These are phyloP conservation scores for Drosophila yooni DNA, from an alignment of 2,888 invertebrate genomes.

Conservation along the genomic window DNA sequence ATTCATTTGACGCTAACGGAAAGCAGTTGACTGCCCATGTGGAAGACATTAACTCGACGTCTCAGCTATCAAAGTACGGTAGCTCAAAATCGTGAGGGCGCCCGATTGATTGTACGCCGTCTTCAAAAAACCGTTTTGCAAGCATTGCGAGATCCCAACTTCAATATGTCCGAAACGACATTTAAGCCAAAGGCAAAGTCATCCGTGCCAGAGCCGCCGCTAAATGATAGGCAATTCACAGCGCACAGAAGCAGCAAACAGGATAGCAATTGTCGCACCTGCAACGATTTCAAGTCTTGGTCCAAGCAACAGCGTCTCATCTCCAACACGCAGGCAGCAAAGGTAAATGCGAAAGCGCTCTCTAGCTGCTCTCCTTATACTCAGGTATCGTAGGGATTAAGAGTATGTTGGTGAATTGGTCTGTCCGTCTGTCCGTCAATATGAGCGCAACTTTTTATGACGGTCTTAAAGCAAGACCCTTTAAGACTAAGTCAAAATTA, in stretches of 20 bases:
- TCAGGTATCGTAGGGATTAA: not conserved
- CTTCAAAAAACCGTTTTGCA: conserved; percentile 62
- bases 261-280: conserved; percentile 87
- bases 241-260: conserved; percentile 80
- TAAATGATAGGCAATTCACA: conserved; percentile 19
- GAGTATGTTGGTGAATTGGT: not conserved
- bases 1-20: conserved; percentile 31
- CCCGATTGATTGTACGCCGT: conserved; percentile 58
- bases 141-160: conserved; percentile 60
- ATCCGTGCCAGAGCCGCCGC: conserved; percentile 25
- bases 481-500: not conserved
- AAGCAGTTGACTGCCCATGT: conserved; percentile 57
- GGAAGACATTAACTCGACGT: conserved; percentile 51
- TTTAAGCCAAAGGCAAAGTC: conserved; percentile 30
- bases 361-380: not conserved
- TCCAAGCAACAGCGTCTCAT: conserved; percentile 87
- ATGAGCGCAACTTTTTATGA: not conserved
- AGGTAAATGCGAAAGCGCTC: conserved; percentile 25
- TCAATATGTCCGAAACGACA: conserved; percentile 58
- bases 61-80: conserved; percentile 48
- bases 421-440: not conserved
- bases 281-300: conserved; percentile 91
- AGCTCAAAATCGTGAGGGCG: conserved; percentile 44
- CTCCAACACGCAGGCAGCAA: conserved; percentile 71
- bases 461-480: not conserved